Evolutionary conservation across 2,888 invertebrate species (phyloP).

Genomic region (Epinotia ramella): DNA sequence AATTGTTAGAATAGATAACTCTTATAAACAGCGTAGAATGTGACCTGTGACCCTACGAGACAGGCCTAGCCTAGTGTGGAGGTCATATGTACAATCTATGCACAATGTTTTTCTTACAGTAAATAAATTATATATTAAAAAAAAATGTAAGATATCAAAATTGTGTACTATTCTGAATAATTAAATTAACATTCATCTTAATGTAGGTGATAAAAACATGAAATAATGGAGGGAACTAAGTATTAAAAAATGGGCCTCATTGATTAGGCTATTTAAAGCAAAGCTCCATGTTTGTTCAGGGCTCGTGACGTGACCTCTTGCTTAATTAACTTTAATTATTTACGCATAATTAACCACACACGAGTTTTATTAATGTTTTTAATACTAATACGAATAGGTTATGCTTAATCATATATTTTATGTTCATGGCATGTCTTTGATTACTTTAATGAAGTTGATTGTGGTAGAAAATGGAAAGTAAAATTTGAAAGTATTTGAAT

Average conservation of each 20-base stretch:
- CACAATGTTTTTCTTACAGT: no score
- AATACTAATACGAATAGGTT: constrained; percentile 4
- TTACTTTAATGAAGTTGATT: not conserved
- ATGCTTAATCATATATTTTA: not conserved
- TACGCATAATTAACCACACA: constrained; percentile 19
- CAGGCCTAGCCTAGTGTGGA: no score
- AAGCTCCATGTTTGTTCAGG: constrained; percentile 2
- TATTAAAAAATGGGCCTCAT: not conserved
- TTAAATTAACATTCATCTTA: no score
- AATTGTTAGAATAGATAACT: no score
- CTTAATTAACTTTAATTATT: constrained; percentile 34
- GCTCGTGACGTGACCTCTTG: constrained; percentile 1
- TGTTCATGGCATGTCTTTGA: not conserved
- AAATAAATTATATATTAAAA: no score
- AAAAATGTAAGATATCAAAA: no score
- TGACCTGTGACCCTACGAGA: no score
- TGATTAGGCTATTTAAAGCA: constrained; percentile 1
- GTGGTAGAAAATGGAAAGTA: not conserved
- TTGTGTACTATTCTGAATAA: no score
- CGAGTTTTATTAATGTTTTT: constrained; percentile 5
- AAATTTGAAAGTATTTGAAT: not conserved
- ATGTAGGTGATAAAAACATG: no score
- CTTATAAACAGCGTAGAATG: no score
- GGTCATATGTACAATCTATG: no score
- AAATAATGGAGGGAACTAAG: not conserved